phyloP scores from a whole-genome alignment of 2,888 invertebrate genomes.

The Orthosia incerta region DNA sequence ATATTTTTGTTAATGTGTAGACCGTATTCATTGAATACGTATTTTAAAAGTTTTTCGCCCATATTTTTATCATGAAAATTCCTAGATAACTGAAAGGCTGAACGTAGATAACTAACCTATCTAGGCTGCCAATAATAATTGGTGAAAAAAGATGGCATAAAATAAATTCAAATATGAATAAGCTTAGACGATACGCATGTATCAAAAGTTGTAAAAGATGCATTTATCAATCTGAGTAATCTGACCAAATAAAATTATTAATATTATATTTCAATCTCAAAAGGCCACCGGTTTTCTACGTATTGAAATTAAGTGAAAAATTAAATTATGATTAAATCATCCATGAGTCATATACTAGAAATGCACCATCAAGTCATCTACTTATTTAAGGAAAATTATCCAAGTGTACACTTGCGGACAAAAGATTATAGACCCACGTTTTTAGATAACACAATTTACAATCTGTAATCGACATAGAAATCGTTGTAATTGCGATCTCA shows the following conservation, averaged over 20 bases:
- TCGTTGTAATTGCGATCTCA: constrained; percentile 40
- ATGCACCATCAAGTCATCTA: background rate
- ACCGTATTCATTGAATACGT: background rate
- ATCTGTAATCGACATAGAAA: constrained; percentile 40
- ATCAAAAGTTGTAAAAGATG: background rate
- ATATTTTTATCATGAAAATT: background rate
- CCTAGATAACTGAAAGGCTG: background rate
- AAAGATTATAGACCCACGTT: constrained; percentile 21
- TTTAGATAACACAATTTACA: constrained; percentile 35
- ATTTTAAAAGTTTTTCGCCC: background rate
- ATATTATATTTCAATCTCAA: background rate
- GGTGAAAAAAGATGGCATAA: no score
- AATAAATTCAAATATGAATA: background rate
- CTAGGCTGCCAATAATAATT: background rate
- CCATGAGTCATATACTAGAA: background rate
- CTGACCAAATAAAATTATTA: no score
- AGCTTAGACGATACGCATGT: background rate
- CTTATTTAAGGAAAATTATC: constrained; percentile 6
- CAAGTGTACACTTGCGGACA: constrained; percentile 17
- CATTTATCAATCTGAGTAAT: background rate
- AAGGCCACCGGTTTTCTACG: background rate
- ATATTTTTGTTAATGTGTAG: background rate
- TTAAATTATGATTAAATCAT: background rate
- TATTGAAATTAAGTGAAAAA: background rate
- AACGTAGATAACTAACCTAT: background rate